Base-by-base conservation (phyloP, 2,888 invertebrate species). In the Hipparchia semele region DNA sequence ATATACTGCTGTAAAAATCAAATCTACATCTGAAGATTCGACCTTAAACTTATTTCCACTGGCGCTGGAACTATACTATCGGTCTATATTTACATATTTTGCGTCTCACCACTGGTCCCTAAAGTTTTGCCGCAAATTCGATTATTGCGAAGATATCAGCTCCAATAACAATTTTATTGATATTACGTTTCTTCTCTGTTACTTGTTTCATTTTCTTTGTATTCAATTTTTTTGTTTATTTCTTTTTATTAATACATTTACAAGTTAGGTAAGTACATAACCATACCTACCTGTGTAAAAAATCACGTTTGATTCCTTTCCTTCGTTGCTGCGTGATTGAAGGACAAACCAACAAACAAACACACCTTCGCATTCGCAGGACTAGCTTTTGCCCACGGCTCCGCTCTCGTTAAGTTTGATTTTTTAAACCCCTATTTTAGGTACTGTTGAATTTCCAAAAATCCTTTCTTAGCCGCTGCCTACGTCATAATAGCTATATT, bases 81-180 rank as follows among this genome's bases (percentile, higher is more conserved):
- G 75, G 72, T 76, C 70, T 72, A 72, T 77, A 79, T 80, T 80
- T 79, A 80, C 79, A 80, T 80, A 80, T 80, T 79, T 79, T 78
- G 33, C 68, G 59, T 60, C 39, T 59, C 60, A 58, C 49, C 51
- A n/a, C 72, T 60, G 73, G 76, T 74, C 75, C 76, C 76, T 67
- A 72, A 79, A 80, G 75, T 78, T 80, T 76, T 70, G 76, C 76
- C 78, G 72, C 77, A 75, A 79, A 80, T 79, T 79, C 77, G 80
- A 78, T 80, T 80, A 80, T 77, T 76, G 73, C 69, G 64, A 76
- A 79, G 75, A 76, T 76, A 78, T 78, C 78, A 76, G 75, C 77
- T 75, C 69, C 73, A 76, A 77, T 76, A 78, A 75, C 74, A 74
- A 73, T 78, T 78, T 73, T 76, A 72, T 60, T 56, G 74, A 76